A percentile compares a stretch with the other conserved stretches of the same genome.
phyloP scores from a whole-genome alignment of 2,888 invertebrate species.

The Sipha maydis region DNA sequence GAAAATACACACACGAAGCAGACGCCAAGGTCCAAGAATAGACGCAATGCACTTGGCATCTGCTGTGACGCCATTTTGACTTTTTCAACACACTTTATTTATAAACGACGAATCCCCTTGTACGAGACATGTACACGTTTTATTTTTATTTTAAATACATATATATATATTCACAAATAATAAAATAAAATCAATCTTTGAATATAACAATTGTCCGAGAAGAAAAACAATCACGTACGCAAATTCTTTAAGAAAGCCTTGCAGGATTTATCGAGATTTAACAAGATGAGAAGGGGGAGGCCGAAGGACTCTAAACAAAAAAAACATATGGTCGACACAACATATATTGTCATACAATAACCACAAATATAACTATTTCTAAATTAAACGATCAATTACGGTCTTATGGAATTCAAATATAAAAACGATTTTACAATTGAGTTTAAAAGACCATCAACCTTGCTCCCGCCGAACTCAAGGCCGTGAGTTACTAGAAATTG shows the following conservation, averaged over 20 bases:
- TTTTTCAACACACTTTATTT: slow-evolving; percentile 60
- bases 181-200: slow-evolving; percentile 3
- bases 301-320: slow-evolving; percentile 8
- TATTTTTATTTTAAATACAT: slow-evolving; percentile 19
- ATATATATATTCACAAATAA: neutral
- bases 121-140: neutral
- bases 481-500: slow-evolving; percentile 25
- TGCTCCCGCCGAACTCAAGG: neutral
- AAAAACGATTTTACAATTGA: slow-evolving; percentile 30
- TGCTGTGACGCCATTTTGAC: slow-evolving; percentile 60
- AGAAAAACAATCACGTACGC: neutral
- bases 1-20: slow-evolving; percentile 53
- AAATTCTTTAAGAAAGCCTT: slow-evolving; percentile 9
- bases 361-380: slow-evolving; percentile 30
- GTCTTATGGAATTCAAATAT: slow-evolving; percentile 13
- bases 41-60: slow-evolving; percentile 61
- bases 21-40: slow-evolving; percentile 60
- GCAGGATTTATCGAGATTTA: slow-evolving; percentile 16
- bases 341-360: neutral
- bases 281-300: neutral
- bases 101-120: slow-evolving; percentile 51
- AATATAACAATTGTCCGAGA: neutral
- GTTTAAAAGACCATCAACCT: slow-evolving; percentile 29
- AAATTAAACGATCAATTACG: slow-evolving; percentile 51
- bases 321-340: neutral